Evolutionary conservation across 2,888 invertebrate genomes (phyloP), one percentile per base, ranked within the genome.

Genomic region (Dryococelus australis): DNA sequence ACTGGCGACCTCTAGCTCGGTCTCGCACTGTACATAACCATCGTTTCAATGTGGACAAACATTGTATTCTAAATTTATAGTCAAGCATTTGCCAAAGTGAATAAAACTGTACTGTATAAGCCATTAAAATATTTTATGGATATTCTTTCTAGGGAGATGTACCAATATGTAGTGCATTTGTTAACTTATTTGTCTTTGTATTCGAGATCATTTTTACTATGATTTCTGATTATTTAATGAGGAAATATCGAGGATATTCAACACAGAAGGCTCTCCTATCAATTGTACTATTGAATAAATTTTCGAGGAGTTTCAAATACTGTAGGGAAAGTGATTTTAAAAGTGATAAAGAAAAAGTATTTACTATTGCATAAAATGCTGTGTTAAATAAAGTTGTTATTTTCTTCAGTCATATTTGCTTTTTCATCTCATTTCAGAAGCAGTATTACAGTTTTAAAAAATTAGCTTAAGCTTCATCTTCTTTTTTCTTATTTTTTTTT

Each of bases 61-160:
- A 16, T 83, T 5, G 4, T 83, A 83, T 83, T 83, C 83, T 83
- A 83, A 83, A 83, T 35, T 83, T 35, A 83, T 83, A 83, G 83
- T 83, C 83, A 83, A 35, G 35, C n/a, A 83, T 83, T 13, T 13
- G 20, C 83, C 28, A 83, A 83, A 43, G 35, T 83, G 28, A 83
- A 35, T 20, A 35, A 28, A 83, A 83, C 13, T 26, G 26, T 26
- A n/a, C 8, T 65, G 10, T 65, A 65, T 65, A 65, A 65, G 10
- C 13, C 16, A 65, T 65, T 65, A 16, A 65, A 65, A 65, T 65
- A 65, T 65, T 65, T 65, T 65, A 65, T 65, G 65, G 24, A 65
- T n/a, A n/a, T 24, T 65, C 65, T 65, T 65, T 65, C 65, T 65
- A 65, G 65, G 20, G 24, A 65, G 65, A 0, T 65, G 65, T 65